Percentiles rank a stretch among this genome's conserved stretches.
These are phyloP conservation scores for Rattus norvegicus DNA, from an alignment of 2,113 vertebrate species.

Conservation along the genomic window DNA sequence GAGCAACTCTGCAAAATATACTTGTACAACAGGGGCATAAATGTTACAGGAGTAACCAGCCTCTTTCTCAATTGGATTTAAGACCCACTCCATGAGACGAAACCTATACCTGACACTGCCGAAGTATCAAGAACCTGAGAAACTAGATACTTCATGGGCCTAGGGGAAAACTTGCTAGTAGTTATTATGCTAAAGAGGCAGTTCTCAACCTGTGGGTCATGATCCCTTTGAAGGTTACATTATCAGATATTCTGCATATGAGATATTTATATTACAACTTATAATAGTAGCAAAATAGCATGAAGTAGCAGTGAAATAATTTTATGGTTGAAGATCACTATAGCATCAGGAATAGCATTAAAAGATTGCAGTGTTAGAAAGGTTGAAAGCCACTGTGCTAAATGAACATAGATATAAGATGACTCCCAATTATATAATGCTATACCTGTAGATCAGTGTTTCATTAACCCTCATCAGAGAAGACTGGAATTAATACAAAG, in stretches of 20 bases:
- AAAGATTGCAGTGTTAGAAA: too few relatives aligned
- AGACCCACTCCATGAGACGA: background rate
- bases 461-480: background rate
- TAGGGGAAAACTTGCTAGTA: background rate
- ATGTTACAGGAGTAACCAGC: background rate
- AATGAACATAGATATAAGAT: background rate
- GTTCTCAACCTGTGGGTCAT: background rate
- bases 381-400: background rate
- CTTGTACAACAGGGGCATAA: background rate
- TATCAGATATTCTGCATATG: background rate
- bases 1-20: background rate
- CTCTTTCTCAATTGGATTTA: background rate
- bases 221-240: background rate
- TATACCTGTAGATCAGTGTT: background rate
- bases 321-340: too few relatives aligned
- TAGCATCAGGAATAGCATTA: too few relatives aligned
- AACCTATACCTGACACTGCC: background rate
- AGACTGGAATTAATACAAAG: background rate
- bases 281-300: too few relatives aligned
- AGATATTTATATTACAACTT: too few relatives aligned
- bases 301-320: too few relatives aligned
- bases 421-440: background rate
- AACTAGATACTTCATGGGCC: background rate
- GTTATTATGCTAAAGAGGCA: background rate
- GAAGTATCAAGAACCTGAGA: background rate